A percentile compares a stretch with the other conserved stretches of the same genome.
These are phyloP conservation scores for Periophthalmus magnuspinnatus DNA, from an alignment of 2,797 vertebrate species.

Conservation along the genomic window DNA sequence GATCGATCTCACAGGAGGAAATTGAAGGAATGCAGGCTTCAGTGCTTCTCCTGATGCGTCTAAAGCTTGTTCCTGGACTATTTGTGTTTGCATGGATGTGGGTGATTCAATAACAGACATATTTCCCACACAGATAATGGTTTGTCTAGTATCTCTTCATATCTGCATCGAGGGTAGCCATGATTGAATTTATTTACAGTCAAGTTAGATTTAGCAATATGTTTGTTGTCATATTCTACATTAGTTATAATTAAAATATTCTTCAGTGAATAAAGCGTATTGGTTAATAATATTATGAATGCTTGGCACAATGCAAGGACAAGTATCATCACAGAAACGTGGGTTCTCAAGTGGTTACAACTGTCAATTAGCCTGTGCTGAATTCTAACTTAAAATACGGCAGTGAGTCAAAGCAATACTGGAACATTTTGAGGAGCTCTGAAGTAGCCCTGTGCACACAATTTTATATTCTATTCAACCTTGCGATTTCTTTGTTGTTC, in stretches of 20 bases:
- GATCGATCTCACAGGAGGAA: conserved; percentile 50
- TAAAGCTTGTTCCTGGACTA: background rate
- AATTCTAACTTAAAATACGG: background rate
- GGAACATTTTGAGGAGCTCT: background rate
- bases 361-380: conserved; percentile 3
- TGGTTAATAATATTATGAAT: background rate
- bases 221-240: background rate
- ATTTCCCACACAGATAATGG: background rate
- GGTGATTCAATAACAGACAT: conserved; percentile 9
- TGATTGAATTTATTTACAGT: background rate
- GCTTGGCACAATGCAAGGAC: background rate
- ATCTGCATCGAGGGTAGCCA: background rate
- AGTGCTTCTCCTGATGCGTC: conserved; percentile 25
- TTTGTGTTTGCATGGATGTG: conserved; percentile 3
- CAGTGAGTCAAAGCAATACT: background rate
- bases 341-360: background rate
- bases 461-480: conserved; percentile 24
- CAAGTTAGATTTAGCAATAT: background rate
- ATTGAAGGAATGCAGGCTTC: conserved; percentile 44
- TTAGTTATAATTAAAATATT: background rate
- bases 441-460: conserved; percentile 6
- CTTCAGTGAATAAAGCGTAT: background rate
- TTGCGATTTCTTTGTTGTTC: conserved; percentile 29
- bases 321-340: background rate
- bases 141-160: background rate